These are phyloP conservation scores for Alethe diademata DNA, from an alignment of 2,113 vertebrate species.

Conservation along the genomic window DNA sequence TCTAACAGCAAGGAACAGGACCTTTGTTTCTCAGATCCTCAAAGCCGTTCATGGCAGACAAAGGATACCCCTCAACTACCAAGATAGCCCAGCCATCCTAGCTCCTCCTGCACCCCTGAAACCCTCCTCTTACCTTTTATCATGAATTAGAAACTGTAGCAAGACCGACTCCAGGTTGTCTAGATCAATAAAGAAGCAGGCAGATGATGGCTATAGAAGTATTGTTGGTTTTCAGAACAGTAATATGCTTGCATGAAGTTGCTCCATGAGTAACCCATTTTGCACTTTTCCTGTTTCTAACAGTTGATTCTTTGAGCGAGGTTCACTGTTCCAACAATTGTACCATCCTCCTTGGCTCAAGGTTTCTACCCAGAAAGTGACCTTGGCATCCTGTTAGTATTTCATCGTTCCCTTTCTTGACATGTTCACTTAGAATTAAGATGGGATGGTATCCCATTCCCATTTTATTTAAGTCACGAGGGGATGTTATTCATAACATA, in stretches of 20 bases:
- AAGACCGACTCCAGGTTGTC: neutral
- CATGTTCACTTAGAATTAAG: neutral
- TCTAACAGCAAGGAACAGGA: neutral
- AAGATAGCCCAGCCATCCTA: neutral
- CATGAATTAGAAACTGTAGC: neutral
- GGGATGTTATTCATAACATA: neutral
- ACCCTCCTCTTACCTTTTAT: neutral
- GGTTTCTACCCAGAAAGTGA: neutral
- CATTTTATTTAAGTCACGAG: neutral
- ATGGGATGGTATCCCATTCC: neutral
- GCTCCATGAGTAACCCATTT: neutral
- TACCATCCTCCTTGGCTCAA: neutral
- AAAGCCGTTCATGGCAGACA: neutral
- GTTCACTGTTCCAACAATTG: rapidly evolving
- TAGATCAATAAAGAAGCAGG: neutral
- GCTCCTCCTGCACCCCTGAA: neutral
- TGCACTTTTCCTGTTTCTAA: neutral
- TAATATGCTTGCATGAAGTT: neutral
- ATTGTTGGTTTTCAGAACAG: neutral
- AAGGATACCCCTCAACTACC: neutral
- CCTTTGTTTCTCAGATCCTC: neutral
- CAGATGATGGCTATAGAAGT: neutral
- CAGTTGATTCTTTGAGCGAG: neutral
- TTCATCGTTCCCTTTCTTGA: neutral
- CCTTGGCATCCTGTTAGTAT: neutral